Percentiles rank a stretch among this genome's conserved stretches.
phyloP scores from a whole-genome alignment of 2,113 vertebrate species.

The Malurus alboscapulatus region DNA sequence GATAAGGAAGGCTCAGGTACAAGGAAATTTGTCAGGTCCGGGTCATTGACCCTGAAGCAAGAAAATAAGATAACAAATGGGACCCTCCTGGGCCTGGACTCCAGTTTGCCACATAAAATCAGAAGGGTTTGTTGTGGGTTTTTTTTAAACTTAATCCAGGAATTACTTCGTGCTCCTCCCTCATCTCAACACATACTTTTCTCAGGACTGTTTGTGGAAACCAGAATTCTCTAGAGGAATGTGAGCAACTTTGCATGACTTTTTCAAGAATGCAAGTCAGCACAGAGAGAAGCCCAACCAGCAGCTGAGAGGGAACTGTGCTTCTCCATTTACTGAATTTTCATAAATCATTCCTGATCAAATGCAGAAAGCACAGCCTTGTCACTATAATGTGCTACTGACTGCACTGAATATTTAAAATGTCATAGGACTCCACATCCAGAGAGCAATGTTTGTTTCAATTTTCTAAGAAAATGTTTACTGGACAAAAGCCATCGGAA shows the following conservation, averaged over 20 bases:
- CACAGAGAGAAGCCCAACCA: neutral
- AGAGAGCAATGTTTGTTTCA: neutral
- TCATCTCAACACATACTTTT: neutral
- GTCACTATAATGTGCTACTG: neutral
- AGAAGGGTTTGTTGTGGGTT: neutral
- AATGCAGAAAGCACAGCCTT: slow-evolving; percentile 7
- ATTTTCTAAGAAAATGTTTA: neutral
- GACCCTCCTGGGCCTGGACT: neutral
- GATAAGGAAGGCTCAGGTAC: neutral
- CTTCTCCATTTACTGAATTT: neutral
- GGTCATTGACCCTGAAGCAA: neutral
- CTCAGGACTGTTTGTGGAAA: neutral
- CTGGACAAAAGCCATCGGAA: neutral
- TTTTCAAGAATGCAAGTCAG: neutral
- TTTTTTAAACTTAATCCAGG: neutral
- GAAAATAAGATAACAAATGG: neutral
- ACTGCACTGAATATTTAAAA: slow-evolving; percentile 17
- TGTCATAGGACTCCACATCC: neutral
- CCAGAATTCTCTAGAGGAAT: neutral
- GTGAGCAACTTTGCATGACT: neutral
- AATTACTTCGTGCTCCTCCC: neutral
- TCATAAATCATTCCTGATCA: slow-evolving; percentile 27
- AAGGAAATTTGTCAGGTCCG: neutral
- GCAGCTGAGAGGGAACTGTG: neutral
- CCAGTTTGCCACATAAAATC: neutral